phyloP scores from a whole-genome alignment of 2,797 vertebrate species.

The Geranospiza caerulescens region DNA sequence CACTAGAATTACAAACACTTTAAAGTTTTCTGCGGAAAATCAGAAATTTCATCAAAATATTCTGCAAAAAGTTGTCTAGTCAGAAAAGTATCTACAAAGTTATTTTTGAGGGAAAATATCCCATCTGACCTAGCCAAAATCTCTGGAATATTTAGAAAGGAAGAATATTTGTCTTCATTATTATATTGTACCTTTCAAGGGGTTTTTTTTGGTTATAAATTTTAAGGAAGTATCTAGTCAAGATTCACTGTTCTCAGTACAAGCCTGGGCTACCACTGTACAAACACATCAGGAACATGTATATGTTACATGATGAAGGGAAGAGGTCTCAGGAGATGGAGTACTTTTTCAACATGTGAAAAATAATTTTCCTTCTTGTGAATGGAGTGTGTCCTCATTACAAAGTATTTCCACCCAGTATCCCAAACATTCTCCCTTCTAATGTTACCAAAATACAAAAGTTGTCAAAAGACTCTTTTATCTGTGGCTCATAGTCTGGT shows the following conservation, averaged over 20 bases:
- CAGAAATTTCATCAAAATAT: background rate
- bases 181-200: background rate
- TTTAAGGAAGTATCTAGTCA: background rate
- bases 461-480: background rate
- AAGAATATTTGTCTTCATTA: background rate
- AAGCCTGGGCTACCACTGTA: background rate
- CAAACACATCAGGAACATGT: background rate
- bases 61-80: background rate
- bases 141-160: background rate
- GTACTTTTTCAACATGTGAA: background rate
- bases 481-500: background rate
- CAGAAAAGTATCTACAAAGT: background rate
- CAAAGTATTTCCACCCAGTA: background rate
- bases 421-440: background rate
- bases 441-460: background rate
- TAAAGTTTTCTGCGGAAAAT: background rate
- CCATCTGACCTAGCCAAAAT: background rate
- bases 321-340: background rate
- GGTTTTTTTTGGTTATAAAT: background rate
- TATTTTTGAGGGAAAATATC: background rate
- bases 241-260: background rate
- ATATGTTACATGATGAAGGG: background rate
- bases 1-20: background rate
- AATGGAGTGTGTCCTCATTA: background rate
- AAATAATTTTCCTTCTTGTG: background rate